phyloP scores from a whole-genome alignment of 64 coral and sea anemone genomes.

The Actinia equina region DNA sequence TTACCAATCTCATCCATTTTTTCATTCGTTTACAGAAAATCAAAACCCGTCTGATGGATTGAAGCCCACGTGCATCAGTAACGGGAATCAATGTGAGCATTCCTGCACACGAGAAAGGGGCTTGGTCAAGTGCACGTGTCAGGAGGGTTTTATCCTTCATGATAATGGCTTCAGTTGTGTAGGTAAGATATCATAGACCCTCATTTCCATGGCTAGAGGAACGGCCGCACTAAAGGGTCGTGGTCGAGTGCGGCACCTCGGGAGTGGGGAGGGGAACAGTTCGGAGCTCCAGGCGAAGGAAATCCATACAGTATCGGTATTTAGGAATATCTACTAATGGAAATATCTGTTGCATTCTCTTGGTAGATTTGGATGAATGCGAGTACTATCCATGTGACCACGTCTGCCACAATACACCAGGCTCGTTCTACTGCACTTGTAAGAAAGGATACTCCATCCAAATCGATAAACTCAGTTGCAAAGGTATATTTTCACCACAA shows the following conservation, averaged over 20 bases:
- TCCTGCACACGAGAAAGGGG: constrained; percentile 41
- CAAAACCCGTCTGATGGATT: background rate
- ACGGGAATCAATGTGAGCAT: constrained; percentile 81
- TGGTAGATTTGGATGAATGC: constrained; percentile 75
- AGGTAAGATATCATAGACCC: constrained; percentile 34
- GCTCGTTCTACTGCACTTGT: constrained; percentile 79
- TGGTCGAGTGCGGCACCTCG: background rate
- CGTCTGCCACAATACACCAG: constrained; percentile 73
- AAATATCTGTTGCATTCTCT: background rate
- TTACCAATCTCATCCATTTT: background rate
- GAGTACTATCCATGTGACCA: constrained; percentile 60
- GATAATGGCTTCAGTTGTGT: constrained; percentile 77
- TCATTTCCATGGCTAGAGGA: background rate
- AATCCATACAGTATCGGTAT: background rate
- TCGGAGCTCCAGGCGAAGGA: too few species aligned
- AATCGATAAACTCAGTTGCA: constrained; percentile 56
- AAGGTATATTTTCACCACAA: constrained; percentile 25
- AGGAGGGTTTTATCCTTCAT: constrained; percentile 63
- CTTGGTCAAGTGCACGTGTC: constrained; percentile 52
- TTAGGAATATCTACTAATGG: background rate
- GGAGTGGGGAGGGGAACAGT: background rate
- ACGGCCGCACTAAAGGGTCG: background rate
- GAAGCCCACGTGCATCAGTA: background rate
- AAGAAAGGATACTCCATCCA: constrained; percentile 60
- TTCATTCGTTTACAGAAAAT: background rate